phyloP scores from a whole-genome alignment of 2,797 vertebrate genomes.

The Fundulus diaphanus region DNA sequence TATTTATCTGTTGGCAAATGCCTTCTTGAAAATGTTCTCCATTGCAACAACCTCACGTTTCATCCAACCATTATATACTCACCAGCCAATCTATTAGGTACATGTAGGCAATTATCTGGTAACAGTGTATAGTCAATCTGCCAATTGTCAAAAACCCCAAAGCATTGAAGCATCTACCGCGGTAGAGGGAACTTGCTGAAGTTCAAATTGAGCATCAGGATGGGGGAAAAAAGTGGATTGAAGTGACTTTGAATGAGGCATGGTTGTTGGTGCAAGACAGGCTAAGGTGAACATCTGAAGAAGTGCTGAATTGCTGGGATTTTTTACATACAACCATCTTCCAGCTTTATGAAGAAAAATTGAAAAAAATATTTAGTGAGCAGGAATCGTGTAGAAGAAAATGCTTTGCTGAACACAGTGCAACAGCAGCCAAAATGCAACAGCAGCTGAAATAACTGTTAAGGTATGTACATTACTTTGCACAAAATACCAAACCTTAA shows the following conservation, averaged over 20 bases:
- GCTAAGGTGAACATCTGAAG: background rate
- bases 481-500: no score
- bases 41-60: constrained; percentile 23
- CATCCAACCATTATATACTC: constrained; percentile 4
- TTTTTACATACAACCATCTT: no score
- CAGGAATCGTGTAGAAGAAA: no score
- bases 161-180: background rate
- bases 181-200: background rate
- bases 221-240: background rate
- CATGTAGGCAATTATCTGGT: background rate
- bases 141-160: background rate
- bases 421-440: no score
- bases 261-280: background rate
- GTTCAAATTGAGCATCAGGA: background rate
- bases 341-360: no score
- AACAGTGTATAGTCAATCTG: background rate
- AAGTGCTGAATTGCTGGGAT: no score
- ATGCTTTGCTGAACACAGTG: no score
- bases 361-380: no score
- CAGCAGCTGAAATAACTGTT: no score
- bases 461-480: no score
- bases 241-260: background rate
- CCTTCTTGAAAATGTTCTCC: constrained; percentile 29
- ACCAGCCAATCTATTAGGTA: background rate
- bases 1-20: constrained; percentile 22